Conservation (phyloP, 1,140 invertebrate genomes). For the Aleiodes sp. region DNA sequence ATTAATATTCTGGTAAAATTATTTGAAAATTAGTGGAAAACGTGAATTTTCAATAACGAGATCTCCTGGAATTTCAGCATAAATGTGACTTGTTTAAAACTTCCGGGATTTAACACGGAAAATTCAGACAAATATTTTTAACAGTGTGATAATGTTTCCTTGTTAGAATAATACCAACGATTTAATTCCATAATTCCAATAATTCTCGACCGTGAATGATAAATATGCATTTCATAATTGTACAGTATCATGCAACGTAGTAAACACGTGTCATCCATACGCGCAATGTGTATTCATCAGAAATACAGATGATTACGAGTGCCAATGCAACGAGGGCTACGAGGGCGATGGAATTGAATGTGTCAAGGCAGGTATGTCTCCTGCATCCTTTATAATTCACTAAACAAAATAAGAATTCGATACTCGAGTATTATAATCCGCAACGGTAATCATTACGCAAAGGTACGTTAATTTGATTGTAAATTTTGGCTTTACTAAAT, state of each 20-base stretch:
- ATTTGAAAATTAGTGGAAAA: too few species aligned
- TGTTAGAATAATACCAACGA: too few species aligned
- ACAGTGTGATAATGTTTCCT: too few species aligned
- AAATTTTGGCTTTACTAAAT: slow-evolving; percentile 12
- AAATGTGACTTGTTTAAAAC: too few species aligned
- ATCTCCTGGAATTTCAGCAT: too few species aligned
- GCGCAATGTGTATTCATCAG: slow-evolving; percentile 78
- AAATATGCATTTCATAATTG: slow-evolving; percentile 52
- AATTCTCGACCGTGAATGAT: too few species aligned
- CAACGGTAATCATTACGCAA: background rate
- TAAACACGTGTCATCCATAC: slow-evolving; percentile 80
- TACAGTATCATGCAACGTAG: slow-evolving; percentile 76
- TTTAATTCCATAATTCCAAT: too few species aligned
- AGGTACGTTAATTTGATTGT: slow-evolving; percentile 18
- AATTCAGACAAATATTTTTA: too few species aligned
- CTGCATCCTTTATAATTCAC: background rate
- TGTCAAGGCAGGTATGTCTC: slow-evolving; percentile 59
- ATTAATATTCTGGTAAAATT: too few species aligned
- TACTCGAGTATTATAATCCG: background rate
- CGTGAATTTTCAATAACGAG: too few species aligned
- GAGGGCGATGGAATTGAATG: slow-evolving; percentile 83
- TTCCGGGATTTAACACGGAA: too few species aligned
- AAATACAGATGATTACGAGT: slow-evolving; percentile 70
- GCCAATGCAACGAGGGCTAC: slow-evolving; percentile 82
- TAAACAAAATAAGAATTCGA: background rate